These are phyloP conservation scores for Silurus lanzhouensis DNA, from an alignment of 2,797 vertebrate genomes.

Conservation along the genomic window DNA sequence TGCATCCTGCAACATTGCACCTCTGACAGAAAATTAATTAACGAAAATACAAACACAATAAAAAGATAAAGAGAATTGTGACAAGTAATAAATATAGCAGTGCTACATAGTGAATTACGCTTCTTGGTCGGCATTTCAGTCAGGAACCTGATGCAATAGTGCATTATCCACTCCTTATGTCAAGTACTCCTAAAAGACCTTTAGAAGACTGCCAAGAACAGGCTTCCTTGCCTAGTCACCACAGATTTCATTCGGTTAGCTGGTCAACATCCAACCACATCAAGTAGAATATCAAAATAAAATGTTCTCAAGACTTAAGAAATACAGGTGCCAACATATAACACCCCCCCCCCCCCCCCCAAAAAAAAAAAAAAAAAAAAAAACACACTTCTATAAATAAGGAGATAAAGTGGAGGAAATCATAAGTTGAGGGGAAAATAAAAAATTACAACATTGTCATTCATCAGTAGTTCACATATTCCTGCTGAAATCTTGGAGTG, in stretches of 20 bases:
- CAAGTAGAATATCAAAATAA: constrained; percentile 58
- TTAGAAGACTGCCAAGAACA: constrained; percentile 54
- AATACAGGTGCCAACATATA: neutral
- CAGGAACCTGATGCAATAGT: constrained; percentile 75
- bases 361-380: neutral
- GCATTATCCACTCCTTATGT: constrained; percentile 67
- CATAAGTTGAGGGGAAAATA: constrained; percentile 12
- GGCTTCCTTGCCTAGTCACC: constrained; percentile 54
- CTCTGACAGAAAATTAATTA: constrained; percentile 50
- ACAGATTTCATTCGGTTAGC: constrained; percentile 54
- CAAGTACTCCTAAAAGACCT: constrained; percentile 72
- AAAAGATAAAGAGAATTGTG: constrained; percentile 37
- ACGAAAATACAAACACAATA: constrained; percentile 45
- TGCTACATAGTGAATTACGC: constrained; percentile 69
- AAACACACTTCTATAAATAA: constrained; percentile 45
- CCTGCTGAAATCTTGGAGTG: constrained; percentile 65
- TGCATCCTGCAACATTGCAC: constrained; percentile 71
- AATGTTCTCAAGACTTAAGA: constrained; percentile 39
- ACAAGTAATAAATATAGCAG: constrained; percentile 73
- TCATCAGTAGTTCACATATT: constrained; percentile 72
- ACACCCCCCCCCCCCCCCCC: too few species aligned
- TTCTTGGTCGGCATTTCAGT: constrained; percentile 66
- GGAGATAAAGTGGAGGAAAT: constrained; percentile 46
- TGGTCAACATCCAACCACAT: constrained; percentile 59
- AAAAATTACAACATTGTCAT: constrained; percentile 59